These are phyloP conservation scores for Cryptocephalus moraei DNA, from an alignment of 2,888 invertebrate species.

Conservation along the genomic window DNA sequence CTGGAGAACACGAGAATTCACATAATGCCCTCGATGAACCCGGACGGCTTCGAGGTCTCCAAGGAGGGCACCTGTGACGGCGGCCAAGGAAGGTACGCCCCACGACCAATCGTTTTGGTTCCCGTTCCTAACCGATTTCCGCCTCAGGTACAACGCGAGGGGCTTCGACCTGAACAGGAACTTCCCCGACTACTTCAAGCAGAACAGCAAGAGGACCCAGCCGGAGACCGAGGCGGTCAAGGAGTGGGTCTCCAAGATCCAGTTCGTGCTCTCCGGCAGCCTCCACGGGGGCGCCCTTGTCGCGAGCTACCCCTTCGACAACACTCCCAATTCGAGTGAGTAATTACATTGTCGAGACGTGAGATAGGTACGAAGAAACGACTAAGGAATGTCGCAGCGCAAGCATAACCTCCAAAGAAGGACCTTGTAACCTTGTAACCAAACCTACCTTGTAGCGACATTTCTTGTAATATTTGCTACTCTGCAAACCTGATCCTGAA, in stretches of 20 bases:
- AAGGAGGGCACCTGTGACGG: conserved; percentile 83
- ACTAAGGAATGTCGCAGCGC: no score
- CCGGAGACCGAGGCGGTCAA: conserved; percentile 94
- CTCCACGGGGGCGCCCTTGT: conserved; percentile 92
- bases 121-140: neutral
- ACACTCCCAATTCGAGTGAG: conserved; percentile 89
- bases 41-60: conserved; percentile 92
- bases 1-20: conserved; percentile 93
- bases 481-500: no score
- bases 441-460: no score
- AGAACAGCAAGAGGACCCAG: conserved; percentile 77
- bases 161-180: conserved; percentile 90
- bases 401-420: no score
- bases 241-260: conserved; percentile 87
- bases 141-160: conserved; percentile 67
- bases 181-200: conserved; percentile 91
- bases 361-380: no score
- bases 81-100: conserved; percentile 66
- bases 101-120: no score
- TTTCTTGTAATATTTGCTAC: no score
- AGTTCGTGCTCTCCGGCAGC: conserved; percentile 89
- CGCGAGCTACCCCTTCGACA: conserved; percentile 95
- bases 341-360: conserved; percentile 20
- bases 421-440: no score
- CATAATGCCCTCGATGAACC: conserved; percentile 97